Evolutionary conservation across 1,140 invertebrate species (phyloP), one percentile per base, ranked within the genome.

Genomic region (Charaxes varanes): DNA sequence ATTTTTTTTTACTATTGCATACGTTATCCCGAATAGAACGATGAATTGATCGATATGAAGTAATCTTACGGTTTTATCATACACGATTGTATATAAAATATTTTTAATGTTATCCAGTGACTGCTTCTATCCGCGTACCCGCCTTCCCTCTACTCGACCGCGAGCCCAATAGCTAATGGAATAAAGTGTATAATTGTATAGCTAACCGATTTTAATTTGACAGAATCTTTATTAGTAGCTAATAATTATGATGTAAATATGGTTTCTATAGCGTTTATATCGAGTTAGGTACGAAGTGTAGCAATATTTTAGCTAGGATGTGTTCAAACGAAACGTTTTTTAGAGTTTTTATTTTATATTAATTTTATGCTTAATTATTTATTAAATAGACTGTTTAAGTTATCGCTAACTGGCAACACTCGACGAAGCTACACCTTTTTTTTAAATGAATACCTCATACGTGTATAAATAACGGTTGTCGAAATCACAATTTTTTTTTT

Each of bases 281-380:
- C 53, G 48, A 58, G 38, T 50, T 64, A 65, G 60, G 28, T 60
- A 48, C 37, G 24, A 47, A 62, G 62, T 50, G 62, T 77, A 79
- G 74, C 62, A 68, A 68, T 69, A 72, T 62, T 21, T 53, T 82
- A 79, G 68, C 64, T 82, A 79, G 73, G 67, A 74, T 68, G 73
- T 74, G 73, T 79, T 77, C 74, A 74, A 61, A 71, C 48, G 55
- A 53, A 50, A 63, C 54, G 56, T 53, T 61, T 53, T 45, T 34
- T 60, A 66, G 50, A 59, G 48, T 7, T 14, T 17, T 17, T 15
- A 15, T 66, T 62, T 70, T 63, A 58, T 70, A 63, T 68, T 69
- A 59, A 63, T 62, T 57, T 63, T 51, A 63, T 50, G 55, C 60
- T 70, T 78, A 57, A 50, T 59, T 72, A 70, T 61, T 67, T 74